Percentiles rank a stretch among this genome's conserved stretches.
phyloP scores from a whole-genome alignment of 1,140 invertebrate species.

The Melipona quadrifasciata region DNA sequence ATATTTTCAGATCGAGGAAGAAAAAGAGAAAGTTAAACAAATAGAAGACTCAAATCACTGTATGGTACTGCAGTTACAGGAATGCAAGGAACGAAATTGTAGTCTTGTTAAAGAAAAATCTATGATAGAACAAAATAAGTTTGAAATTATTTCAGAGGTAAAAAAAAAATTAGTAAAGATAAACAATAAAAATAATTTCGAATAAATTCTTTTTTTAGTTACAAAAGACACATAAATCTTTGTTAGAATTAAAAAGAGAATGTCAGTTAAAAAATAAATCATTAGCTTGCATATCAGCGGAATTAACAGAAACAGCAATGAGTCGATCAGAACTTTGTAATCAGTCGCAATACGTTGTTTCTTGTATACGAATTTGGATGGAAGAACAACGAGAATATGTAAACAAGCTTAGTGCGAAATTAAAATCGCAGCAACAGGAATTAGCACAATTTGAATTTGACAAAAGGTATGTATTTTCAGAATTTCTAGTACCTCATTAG shows the following conservation, averaged over 20 bases:
- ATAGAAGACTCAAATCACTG: conserved; percentile 66
- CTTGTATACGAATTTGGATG: conserved; percentile 72
- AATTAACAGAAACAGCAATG: conserved; percentile 68
- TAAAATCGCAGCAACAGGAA: conserved; percentile 71
- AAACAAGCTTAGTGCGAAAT: conserved; percentile 60
- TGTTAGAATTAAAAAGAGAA: conserved; percentile 69
- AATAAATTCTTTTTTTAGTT: conserved; percentile 57
- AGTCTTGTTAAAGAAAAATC: conserved; percentile 68
- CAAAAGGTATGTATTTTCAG: conserved; percentile 69
- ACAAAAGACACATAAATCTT: conserved; percentile 69
- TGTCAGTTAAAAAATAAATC: conserved; percentile 72
- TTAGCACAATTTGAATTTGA: conserved; percentile 64
- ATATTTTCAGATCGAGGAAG: conserved; percentile 46
- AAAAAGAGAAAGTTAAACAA: conserved; percentile 59
- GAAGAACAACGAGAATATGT: conserved; percentile 68
- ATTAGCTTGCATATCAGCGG: conserved; percentile 68
- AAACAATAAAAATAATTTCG: conserved; percentile 2
- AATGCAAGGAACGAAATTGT: conserved; percentile 69
- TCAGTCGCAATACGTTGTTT: conserved; percentile 71
- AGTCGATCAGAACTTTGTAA: conserved; percentile 72
- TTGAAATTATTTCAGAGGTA: conserved; percentile 72
- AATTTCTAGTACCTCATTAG: background rate
- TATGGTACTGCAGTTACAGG: conserved; percentile 69
- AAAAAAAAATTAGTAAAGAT: background rate
- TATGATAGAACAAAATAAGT: conserved; percentile 69